phyloP scores from a whole-genome alignment of 2,113 vertebrate genomes.

The Mustelus asterias region DNA sequence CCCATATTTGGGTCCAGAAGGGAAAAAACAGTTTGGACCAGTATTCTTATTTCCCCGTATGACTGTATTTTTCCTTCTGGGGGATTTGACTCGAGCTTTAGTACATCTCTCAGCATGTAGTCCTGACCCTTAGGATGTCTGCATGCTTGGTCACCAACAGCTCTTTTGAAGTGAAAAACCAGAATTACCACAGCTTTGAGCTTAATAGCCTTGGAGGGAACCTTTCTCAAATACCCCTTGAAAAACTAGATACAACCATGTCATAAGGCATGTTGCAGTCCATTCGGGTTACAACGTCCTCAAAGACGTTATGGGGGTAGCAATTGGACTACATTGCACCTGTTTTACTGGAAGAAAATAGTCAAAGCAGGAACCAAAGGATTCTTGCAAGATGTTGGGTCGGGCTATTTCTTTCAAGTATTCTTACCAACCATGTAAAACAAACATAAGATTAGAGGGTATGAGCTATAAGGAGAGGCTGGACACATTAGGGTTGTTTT shows the following conservation, averaged over 20 bases:
- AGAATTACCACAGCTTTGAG: background rate
- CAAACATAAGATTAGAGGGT: background rate
- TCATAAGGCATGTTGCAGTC: background rate
- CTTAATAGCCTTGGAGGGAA: background rate
- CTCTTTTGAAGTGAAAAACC: background rate
- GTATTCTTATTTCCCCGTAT: too few species aligned
- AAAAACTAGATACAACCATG: background rate
- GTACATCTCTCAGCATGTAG: background rate
- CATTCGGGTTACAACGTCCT: background rate
- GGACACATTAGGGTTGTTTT: too few species aligned
- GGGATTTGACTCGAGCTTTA: background rate
- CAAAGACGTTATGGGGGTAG: background rate
- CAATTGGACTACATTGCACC: background rate
- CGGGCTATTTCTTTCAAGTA: background rate
- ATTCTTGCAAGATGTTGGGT: background rate
- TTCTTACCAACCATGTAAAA: background rate
- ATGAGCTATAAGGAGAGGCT: too few species aligned
- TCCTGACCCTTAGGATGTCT: background rate
- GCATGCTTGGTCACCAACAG: background rate
- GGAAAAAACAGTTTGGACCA: too few species aligned
- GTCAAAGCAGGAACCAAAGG: background rate
- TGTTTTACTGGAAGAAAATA: background rate
- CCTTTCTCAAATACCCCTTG: background rate
- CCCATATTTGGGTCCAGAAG: too few species aligned
- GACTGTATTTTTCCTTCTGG: too few species aligned